phyloP scores from a whole-genome alignment of 2,113 vertebrate genomes.

The Genyomyrus donnyi region DNA sequence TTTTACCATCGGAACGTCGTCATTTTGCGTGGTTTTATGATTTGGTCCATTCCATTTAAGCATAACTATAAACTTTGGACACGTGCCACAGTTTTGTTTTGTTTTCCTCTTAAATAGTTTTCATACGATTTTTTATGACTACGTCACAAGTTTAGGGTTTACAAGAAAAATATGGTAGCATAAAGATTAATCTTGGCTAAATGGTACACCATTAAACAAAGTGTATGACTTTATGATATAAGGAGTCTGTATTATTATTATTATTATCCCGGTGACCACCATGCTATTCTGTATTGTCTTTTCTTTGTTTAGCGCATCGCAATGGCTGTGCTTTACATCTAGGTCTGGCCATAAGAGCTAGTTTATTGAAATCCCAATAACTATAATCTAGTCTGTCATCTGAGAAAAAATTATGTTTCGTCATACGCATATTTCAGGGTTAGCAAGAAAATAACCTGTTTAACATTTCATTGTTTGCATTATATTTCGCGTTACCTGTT shows the following conservation, averaged over 20 bases:
- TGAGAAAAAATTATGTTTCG: background rate
- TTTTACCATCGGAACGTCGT: background rate
- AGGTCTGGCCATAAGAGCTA: background rate
- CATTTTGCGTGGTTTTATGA: background rate
- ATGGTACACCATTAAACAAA: background rate
- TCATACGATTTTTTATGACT: background rate
- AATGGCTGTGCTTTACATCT: too few species aligned
- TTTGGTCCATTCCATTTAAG: background rate
- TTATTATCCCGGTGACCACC: background rate
- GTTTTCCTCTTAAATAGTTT: background rate
- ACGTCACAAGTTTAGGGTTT: background rate
- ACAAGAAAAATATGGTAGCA: background rate
- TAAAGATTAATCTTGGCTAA: background rate
- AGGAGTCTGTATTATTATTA: background rate
- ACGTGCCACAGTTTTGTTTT: background rate
- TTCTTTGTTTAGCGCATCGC: background rate
- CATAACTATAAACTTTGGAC: background rate
- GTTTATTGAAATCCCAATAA: background rate
- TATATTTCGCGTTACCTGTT: background rate
- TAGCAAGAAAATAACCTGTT: background rate
- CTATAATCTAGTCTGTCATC: background rate
- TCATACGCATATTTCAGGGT: background rate
- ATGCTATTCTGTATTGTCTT: background rate
- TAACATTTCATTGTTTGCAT: background rate
- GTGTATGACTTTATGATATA: background rate